These are phyloP conservation scores for Pachyuromys duprasi DNA, from an alignment of 2,797 vertebrate species.

Conservation along the genomic window DNA sequence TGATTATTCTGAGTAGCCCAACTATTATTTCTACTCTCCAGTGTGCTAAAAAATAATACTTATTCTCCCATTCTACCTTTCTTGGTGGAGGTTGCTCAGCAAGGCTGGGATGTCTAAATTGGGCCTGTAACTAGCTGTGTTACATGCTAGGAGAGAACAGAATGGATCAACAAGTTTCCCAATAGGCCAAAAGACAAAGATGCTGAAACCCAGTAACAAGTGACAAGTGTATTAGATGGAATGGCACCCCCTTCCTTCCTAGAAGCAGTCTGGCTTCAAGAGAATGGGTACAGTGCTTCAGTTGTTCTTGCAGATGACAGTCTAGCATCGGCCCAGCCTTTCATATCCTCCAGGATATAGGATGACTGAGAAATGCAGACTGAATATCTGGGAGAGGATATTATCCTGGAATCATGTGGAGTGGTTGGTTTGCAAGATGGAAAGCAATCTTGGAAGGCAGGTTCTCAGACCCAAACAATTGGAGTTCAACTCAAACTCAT, in stretches of 20 bases:
- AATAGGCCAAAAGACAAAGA: background rate
- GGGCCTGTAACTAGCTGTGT: background rate
- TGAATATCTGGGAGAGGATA: background rate
- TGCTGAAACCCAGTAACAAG: slow-evolving; percentile 34
- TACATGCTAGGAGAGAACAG: background rate
- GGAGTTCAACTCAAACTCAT: background rate
- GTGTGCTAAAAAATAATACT: background rate
- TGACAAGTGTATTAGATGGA: background rate
- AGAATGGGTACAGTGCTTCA: slow-evolving; percentile 12
- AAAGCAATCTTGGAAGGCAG: slow-evolving; percentile 7
- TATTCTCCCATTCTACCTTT: background rate
- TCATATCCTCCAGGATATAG: slow-evolving; percentile 6
- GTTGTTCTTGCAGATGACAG: slow-evolving; percentile 14
- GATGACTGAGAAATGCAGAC: background rate
- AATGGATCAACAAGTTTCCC: background rate
- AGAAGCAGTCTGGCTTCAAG: slow-evolving; percentile 26
- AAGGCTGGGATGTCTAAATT: background rate
- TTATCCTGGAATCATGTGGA: background rate
- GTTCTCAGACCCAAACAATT: background rate
- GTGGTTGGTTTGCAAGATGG: background rate
- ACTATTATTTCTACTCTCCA: slow-evolving; percentile 15
- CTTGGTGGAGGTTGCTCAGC: background rate
- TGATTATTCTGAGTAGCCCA: slow-evolving; percentile 34
- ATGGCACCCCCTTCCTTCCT: background rate
- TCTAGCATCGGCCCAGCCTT: slow-evolving; percentile 6